Base-by-base conservation (phyloP, 2,888 invertebrate species). In the Ochropleura plecta region DNA sequence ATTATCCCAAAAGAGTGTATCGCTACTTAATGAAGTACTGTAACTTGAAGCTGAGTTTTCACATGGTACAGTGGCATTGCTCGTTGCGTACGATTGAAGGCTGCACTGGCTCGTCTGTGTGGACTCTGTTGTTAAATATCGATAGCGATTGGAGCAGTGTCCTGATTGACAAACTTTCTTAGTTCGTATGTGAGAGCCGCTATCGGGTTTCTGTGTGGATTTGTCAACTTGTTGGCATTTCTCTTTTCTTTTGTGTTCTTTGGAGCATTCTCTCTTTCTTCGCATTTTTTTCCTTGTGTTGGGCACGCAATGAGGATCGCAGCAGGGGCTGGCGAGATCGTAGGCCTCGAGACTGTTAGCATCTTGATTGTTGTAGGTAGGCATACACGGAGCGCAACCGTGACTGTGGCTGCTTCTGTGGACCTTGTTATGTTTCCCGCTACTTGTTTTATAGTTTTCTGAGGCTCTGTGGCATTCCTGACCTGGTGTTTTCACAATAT, bases 241-340 rank as follows among this genome's bases (percentile, higher is more conserved):
- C 70, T 97, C 97, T 91, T 97, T 97, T 85, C 97, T 96, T 79
- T 97, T 96, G 76, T 97, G 97, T 86, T 97, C 97, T 90, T 98
- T 98, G 62, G 96, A 96, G 68, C 97, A 96, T 85, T 97, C 97
- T 86, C 97, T 97, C 84, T 97, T 97, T 44, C 97, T 94, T 48
- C 97, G 93, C 70, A 93, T 88, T 88, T 96, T 96, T 86, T 96
- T 96, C 92, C 94, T 90, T 85, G 94, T 94, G 72, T 97, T 97
- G 6, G 98, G 98, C 67, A 98, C 98, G 91, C 98, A 98, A 86
- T 98, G 98, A 0, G 98, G 98, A 92, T 98, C 98, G 92, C 98
- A 98, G 90, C 98, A 98, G 0, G 98, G 98, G 90, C 98, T 98
- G 0, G 98, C 98, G 67, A 98, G 95, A 91, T 98, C 98, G 87